Conservation (phyloP, 2,797 vertebrate genomes). For the Pangasius macronema region DNA sequence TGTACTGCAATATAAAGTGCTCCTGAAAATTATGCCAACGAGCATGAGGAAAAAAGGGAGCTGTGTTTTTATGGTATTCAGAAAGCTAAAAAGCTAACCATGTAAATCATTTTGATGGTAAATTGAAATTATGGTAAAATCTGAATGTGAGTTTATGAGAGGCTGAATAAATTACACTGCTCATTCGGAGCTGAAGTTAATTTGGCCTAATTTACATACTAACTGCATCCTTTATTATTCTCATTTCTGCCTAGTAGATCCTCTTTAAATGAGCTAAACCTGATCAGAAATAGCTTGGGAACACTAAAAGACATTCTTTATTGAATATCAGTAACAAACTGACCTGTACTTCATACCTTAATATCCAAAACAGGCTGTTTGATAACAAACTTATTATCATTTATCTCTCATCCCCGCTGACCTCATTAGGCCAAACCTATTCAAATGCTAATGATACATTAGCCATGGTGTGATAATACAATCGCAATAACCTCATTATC, state of each 20-base stretch:
- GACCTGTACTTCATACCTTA: neutral
- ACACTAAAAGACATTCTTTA: neutral
- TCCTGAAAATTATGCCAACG: neutral
- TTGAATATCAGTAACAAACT: neutral
- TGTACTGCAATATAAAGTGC: neutral
- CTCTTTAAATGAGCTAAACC: conserved; percentile 4
- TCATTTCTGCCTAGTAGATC: neutral
- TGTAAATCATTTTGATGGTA: neutral
- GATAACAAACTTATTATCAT: conserved; percentile 17
- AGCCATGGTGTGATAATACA: conserved; percentile 17
- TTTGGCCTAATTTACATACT: neutral
- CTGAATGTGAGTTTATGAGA: neutral
- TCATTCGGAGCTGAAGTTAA: neutral
- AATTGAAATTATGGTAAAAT: neutral
- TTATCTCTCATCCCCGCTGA: conserved; percentile 33
- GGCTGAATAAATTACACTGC: neutral
- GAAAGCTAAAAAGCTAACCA: neutral
- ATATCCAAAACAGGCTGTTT: conserved; percentile 5
- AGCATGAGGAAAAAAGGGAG: neutral
- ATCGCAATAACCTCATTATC: conserved; percentile 49
- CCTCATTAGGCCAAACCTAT: conserved; percentile 38
- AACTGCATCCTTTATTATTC: neutral
- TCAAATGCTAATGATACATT: conserved; percentile 20
- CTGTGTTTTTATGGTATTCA: neutral
- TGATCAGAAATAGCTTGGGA: neutral